phyloP scores from a whole-genome alignment of 2,113 vertebrate genomes.

The Callipepla squamata region DNA sequence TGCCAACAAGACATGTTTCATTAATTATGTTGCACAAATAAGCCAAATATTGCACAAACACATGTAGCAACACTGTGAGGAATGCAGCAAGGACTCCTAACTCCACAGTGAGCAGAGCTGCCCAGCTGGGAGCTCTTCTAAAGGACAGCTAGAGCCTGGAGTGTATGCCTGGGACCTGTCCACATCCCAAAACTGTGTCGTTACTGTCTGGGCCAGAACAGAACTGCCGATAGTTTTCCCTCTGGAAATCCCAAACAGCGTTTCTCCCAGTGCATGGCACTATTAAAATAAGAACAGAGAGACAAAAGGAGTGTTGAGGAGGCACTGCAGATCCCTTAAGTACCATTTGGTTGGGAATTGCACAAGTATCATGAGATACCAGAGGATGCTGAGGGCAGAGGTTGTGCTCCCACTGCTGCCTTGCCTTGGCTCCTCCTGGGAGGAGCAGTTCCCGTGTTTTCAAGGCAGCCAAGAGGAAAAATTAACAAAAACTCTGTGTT shows the following conservation, averaged over 20 bases:
- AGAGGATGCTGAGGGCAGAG: neutral
- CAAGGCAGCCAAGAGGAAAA: neutral
- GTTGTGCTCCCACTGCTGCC: rapidly evolving
- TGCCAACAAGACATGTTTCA: conserved; percentile 54
- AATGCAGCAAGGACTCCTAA: conserved; percentile 6
- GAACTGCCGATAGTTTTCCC: neutral
- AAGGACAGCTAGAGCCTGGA: neutral
- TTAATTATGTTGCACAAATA: conserved; percentile 68
- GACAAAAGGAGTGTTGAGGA: neutral
- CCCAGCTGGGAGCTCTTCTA: neutral
- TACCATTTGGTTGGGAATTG: neutral
- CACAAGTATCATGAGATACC: neutral
- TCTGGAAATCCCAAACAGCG: neutral
- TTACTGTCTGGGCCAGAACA: neutral
- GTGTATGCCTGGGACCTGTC: neutral
- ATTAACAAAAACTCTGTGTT: rapidly evolving
- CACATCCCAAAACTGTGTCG: neutral
- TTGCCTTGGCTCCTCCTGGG: neutral
- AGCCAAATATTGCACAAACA: conserved; percentile 67
- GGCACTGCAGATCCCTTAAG: rapidly evolving
- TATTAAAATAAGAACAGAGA: neutral
- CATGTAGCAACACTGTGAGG: conserved; percentile 16
- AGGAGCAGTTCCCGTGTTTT: neutral
- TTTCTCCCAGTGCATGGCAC: neutral
- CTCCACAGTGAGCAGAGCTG: neutral